phyloP scores from a whole-genome alignment of 2,888 invertebrate genomes.

The Lucinisca nassula region DNA sequence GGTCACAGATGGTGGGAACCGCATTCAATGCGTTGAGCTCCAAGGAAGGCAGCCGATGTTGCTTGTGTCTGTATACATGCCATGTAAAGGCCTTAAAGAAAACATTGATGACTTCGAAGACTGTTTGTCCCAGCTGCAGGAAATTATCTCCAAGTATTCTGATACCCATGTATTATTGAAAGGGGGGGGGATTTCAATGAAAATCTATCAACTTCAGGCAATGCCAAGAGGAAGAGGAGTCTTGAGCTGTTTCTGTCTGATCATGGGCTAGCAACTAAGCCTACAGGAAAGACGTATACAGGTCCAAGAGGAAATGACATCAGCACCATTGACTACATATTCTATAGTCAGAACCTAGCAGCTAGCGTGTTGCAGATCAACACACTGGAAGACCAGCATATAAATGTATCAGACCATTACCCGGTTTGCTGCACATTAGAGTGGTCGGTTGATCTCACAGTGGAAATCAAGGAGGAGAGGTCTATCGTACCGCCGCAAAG shows the following conservation, averaged over 20 bases:
- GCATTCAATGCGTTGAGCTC: not conserved
- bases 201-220: not conserved
- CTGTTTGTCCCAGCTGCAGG: not conserved
- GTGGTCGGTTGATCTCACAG: too few species aligned
- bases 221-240: not conserved
- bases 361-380: not conserved
- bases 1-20: not conserved
- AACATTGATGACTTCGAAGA: not conserved
- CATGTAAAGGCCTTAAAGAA: not conserved
- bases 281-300: not conserved
- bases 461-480: not conserved
- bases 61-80: not conserved
- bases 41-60: not conserved
- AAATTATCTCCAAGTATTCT: not conserved
- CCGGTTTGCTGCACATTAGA: not conserved
- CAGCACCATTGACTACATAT: not conserved
- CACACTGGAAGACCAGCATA: not conserved
- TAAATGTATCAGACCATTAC: not conserved
- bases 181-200: not conserved
- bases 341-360: not conserved
- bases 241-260: not conserved
- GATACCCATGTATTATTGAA: not conserved
- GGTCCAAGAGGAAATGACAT: not conserved
- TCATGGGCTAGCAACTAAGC: not conserved
- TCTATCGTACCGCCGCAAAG: not conserved